Evolutionary conservation across 53 echinoderm and acorn worm genomes (phyloP).

Genomic region (Henricia sp.): DNA sequence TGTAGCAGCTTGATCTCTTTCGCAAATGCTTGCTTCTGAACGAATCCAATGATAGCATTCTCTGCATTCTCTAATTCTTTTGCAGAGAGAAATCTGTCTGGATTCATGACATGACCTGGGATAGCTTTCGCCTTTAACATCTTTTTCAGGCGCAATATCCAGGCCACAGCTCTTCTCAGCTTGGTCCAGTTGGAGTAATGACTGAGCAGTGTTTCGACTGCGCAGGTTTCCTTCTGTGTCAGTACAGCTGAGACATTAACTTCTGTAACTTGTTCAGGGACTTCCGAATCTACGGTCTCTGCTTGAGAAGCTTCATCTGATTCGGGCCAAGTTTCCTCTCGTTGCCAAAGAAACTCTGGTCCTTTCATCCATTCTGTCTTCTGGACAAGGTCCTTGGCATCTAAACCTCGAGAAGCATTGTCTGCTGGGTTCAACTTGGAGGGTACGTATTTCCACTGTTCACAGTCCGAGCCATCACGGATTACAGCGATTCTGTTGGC

Average conservation of each 20-base stretch:
- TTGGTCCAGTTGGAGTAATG: constrained; percentile 63
- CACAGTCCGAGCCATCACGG: constrained; percentile 1
- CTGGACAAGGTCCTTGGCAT: background rate
- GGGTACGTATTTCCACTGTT: constrained; percentile 33
- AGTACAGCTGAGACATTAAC: no score
- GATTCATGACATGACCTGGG: background rate
- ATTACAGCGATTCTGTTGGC: constrained; percentile 40
- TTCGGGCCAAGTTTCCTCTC: background rate
- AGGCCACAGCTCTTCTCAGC: constrained; percentile 48
- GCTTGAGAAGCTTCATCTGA: background rate
- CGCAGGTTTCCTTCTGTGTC: background rate
- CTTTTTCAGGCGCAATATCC: constrained; percentile 21
- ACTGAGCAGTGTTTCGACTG: constrained; percentile 24
- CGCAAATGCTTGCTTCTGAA: constrained; percentile 5
- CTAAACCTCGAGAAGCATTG: background rate
- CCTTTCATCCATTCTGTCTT: constrained; percentile 7
- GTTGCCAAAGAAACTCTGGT: background rate
- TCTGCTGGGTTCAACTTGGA: constrained; percentile 4
- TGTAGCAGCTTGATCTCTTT: constrained; percentile 5
- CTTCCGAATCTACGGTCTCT: background rate
- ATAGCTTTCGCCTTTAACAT: background rate
- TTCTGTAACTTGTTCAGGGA: no score
- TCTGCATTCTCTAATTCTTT: constrained; percentile 1
- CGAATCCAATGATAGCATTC: background rate
- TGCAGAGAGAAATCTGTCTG: background rate